These are phyloP conservation scores for Stigmatopora argus DNA, from an alignment of 2,113 vertebrate genomes.

Conservation along the genomic window DNA sequence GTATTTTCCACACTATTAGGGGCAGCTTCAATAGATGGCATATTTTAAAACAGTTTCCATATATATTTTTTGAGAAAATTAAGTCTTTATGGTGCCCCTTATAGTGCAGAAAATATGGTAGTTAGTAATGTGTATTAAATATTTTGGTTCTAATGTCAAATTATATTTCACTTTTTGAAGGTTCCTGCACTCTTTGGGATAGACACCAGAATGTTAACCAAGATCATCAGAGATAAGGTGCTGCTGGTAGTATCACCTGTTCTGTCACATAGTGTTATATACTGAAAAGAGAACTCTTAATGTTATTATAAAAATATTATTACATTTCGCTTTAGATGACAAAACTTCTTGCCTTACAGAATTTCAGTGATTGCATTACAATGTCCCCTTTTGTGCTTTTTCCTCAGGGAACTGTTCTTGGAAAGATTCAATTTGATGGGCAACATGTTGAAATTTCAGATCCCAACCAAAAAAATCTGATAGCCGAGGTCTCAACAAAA, in stretches of 20 bases:
- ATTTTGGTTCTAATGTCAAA: neutral
- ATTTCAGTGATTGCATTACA: no score
- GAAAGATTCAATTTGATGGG: conserved; percentile 95
- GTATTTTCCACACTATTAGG: no score
- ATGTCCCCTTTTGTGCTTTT: neutral
- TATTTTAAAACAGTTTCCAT: no score
- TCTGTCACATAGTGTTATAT: neutral
- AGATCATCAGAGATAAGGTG: conserved; percentile 90
- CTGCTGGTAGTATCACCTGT: neutral
- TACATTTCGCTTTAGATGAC: no score
- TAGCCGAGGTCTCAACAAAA: conserved; percentile 92
- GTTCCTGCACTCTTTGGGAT: conserved; percentile 90
- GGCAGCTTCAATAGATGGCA: no score
- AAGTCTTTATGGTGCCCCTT: no score
- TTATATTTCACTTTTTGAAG: conserved; percentile 57
- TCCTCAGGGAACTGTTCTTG: conserved; percentile 83
- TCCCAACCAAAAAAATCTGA: conserved; percentile 83
- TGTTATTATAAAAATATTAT: no score
- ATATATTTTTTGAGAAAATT: no score
- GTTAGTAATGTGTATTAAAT: neutral
- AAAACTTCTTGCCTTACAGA: neutral
- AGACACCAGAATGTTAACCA: conserved; percentile 92
- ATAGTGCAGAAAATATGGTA: no score
- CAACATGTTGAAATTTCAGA: conserved; percentile 81
- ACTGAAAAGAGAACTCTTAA: neutral